These are phyloP conservation scores for Amphiprion ocellaris DNA, from an alignment of 2,113 vertebrate genomes.

Conservation along the genomic window DNA sequence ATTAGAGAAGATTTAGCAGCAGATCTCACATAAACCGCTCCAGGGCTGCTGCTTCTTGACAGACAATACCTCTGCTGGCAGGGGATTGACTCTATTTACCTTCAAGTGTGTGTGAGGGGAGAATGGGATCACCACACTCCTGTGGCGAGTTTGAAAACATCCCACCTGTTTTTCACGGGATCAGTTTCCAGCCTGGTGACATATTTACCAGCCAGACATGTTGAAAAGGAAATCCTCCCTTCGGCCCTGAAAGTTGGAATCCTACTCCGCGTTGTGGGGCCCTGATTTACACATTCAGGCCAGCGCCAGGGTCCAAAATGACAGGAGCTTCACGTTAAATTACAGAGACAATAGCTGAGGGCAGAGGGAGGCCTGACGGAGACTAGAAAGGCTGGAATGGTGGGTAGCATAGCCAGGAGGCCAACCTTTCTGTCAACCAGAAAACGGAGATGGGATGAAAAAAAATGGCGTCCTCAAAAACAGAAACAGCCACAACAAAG, in stretches of 20 bases:
- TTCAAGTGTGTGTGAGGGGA: conserved; percentile 14
- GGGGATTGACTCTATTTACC: conserved; percentile 42
- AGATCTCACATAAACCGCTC: conserved; percentile 49
- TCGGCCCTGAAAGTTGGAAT: conserved; percentile 58
- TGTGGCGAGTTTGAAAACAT: conserved; percentile 62
- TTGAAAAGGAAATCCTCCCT: conserved; percentile 77
- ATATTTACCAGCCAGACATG: conserved; percentile 71
- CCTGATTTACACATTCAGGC: conserved; percentile 35
- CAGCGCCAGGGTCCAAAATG: conserved; percentile 32
- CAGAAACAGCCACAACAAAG: conserved; percentile 29
- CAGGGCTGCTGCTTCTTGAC: conserved; percentile 38
- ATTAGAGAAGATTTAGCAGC: conserved; percentile 54
- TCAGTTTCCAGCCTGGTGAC: conserved; percentile 65
- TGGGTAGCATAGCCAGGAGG: conserved; percentile 32
- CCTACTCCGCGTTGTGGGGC: conserved; percentile 28
- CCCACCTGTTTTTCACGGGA: conserved; percentile 69
- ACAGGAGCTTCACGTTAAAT: conserved; percentile 46
- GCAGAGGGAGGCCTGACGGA: conserved; percentile 41
- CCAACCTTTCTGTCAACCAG: conserved; percentile 22
- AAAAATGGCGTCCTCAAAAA: conserved; percentile 16
- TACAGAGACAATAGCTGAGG: conserved; percentile 48
- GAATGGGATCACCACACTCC: conserved; percentile 44
- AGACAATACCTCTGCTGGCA: conserved; percentile 60
- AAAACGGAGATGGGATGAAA: conserved; percentile 27
- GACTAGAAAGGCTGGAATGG: conserved; percentile 39